Evolutionary conservation across 2,797 vertebrate genomes (phyloP).

Genomic region (Poecilia picta): DNA sequence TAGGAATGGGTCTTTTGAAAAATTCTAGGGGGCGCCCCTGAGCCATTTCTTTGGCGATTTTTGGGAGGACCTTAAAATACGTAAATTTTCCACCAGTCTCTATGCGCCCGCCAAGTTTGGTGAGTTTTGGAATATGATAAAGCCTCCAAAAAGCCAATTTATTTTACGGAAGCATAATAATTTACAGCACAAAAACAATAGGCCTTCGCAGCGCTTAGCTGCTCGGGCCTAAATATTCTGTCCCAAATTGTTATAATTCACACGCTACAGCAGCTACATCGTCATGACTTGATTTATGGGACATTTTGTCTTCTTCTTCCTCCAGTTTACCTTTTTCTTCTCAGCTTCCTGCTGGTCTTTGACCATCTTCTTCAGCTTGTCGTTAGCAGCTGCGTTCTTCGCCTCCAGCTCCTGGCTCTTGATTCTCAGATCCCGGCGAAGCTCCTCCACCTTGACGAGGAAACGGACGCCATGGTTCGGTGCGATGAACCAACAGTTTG

Average conservation of each 20-base stretch:
- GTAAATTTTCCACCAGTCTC: too few species aligned
- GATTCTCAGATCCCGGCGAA: conserved; percentile 94
- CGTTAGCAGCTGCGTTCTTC: conserved; percentile 97
- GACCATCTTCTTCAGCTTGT: conserved; percentile 99
- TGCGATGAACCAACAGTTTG: not conserved
- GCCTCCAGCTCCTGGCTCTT: conserved; percentile 98
- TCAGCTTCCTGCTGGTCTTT: conserved; percentile 99
- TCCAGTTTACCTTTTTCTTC: conserved; percentile 91
- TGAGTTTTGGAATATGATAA: too few species aligned
- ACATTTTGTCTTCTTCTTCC: not conserved
- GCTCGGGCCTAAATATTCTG: too few species aligned
- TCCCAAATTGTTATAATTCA: not conserved
- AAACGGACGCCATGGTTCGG: not conserved
- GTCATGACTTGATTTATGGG: not conserved
- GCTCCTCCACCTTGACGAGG: conserved; percentile 91
- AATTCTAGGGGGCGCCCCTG: too few species aligned
- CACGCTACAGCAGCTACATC: not conserved
- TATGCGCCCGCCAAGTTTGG: too few species aligned
- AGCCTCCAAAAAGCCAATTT: too few species aligned
- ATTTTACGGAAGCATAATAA: too few species aligned
- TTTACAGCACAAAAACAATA: too few species aligned
- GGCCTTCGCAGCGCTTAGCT: too few species aligned
- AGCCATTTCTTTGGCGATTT: too few species aligned
- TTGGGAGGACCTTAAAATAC: too few species aligned
- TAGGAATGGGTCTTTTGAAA: too few species aligned